Evolutionary conservation across 2,113 vertebrate species (phyloP), one percentile per base, ranked within the genome.

Genomic region (Actenoides lindsayi): DNA sequence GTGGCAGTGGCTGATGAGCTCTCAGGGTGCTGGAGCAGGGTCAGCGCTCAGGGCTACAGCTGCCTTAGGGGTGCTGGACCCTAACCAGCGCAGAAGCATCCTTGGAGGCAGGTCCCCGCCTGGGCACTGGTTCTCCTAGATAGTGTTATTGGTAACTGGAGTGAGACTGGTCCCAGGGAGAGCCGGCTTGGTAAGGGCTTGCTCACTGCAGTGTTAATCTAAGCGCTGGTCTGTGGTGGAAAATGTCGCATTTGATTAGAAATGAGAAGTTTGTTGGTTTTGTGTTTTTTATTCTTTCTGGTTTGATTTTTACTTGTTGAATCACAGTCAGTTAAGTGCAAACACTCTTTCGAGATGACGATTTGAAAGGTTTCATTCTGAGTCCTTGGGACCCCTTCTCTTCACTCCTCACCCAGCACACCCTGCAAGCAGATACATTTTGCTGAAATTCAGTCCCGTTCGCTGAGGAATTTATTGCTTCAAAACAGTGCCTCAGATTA

Each of bases 21-120:
- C 35, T 51, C 1, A 2, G 44, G n/a, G 9, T 0, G 1, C 23
- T 14, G 64, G 33, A 48, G 24, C 0, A 0, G 3, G 2, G 13
- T 5, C 11, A 5, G 48, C 6, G 31, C 19, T 39, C 0, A 0
- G 24, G 25, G 4, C 28, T n/a, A 48, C 10, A 9, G 79, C 14
- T 69, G 67, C 15, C 33, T 39, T 17, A 5, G 75, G 42, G 59
- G 2, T 79, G 62, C 63, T 3, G 14, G 21, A 39, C 46, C 5
- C 0, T 4, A 17, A 35, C 2, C 16, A 11, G 46, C 31, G 2
- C 12, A 37, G 79, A 19, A 44, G 6, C 17, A 3, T 23, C 57
- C 24, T 8, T 10, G 42, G 18, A 74, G 63, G 3, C 59, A n/a
- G n/a, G 16, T 42, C 11, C 35, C 21, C 7, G 2, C 18, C 30